phyloP scores from a whole-genome alignment of 2,888 invertebrate species.

The Argyra leucocephala region DNA sequence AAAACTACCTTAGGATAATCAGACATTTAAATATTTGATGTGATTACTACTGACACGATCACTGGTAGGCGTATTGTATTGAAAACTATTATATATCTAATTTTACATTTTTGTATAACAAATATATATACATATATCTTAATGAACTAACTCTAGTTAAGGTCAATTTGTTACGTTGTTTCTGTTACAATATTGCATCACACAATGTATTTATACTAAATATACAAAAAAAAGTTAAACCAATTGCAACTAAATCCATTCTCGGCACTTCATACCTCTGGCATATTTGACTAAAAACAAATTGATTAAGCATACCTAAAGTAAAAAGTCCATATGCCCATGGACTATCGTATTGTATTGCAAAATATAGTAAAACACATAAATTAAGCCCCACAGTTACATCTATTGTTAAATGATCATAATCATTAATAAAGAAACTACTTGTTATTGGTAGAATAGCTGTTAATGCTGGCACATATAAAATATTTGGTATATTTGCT shows the following conservation, averaged over 20 bases:
- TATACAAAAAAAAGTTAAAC: constrained; percentile 17
- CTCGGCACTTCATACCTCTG: constrained; percentile 14
- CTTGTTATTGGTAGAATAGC: constrained; percentile 7
- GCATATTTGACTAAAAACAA: constrained; percentile 13
- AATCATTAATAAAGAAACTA: constrained; percentile 5
- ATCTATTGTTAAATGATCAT: constrained; percentile 8
- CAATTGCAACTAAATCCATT: constrained; percentile 16
- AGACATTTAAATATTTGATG: no score
- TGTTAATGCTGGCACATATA: constrained; percentile 2
- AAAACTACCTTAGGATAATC: no score
- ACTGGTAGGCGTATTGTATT: no score
- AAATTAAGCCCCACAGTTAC: constrained; percentile 14
- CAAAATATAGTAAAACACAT: constrained; percentile 15
- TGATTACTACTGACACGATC: no score
- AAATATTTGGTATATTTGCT: neutral
- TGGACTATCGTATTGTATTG: constrained; percentile 14
- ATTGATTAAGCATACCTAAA: constrained; percentile 17
- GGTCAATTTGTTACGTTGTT: neutral
- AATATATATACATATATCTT: no score
- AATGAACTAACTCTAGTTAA: no score
- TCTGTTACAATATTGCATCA: neutral
- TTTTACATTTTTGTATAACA: no score
- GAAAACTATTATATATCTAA: no score
- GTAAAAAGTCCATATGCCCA: constrained; percentile 18
- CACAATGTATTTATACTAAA: constrained; percentile 6